These are phyloP conservation scores for Melanerpes formicivorus DNA, from an alignment of 2,113 vertebrate genomes.

Conservation along the genomic window DNA sequence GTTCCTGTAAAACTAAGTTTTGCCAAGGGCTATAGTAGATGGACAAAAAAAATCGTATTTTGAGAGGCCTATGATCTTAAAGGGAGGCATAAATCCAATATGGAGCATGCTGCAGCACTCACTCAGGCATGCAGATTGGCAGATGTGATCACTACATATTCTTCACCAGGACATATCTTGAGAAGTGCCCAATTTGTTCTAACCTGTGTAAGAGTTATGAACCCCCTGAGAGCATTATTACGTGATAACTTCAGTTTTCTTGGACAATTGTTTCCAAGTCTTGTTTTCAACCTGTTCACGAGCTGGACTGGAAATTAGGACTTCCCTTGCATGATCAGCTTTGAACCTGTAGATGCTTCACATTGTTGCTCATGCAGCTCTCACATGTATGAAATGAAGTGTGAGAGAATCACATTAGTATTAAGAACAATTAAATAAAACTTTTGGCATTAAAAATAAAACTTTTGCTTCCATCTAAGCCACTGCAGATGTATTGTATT, in stretches of 20 bases:
- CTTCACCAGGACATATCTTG: slow-evolving; percentile 41
- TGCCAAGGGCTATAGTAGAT: neutral
- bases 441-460: neutral
- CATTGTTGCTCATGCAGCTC: neutral
- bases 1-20: neutral
- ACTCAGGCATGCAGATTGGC: neutral
- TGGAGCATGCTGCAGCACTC: neutral
- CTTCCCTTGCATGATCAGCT: neutral
- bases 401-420: neutral
- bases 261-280: slow-evolving; percentile 14
- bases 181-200: slow-evolving; percentile 50
- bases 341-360: slow-evolving; percentile 10
- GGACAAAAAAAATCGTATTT: neutral
- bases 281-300: slow-evolving; percentile 36
- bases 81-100: slow-evolving; percentile 1
- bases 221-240: slow-evolving; percentile 53
- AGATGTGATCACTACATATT: slow-evolving; percentile 37
- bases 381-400: neutral
- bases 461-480: neutral
- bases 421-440: neutral
- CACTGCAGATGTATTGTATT: neutral
- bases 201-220: slow-evolving; percentile 49
- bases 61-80: neutral
- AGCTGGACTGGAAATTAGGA: slow-evolving; percentile 24
- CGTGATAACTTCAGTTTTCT: slow-evolving; percentile 30